Conservation (phyloP, 2,113 vertebrate species). For the Tamias sibiricus region DNA sequence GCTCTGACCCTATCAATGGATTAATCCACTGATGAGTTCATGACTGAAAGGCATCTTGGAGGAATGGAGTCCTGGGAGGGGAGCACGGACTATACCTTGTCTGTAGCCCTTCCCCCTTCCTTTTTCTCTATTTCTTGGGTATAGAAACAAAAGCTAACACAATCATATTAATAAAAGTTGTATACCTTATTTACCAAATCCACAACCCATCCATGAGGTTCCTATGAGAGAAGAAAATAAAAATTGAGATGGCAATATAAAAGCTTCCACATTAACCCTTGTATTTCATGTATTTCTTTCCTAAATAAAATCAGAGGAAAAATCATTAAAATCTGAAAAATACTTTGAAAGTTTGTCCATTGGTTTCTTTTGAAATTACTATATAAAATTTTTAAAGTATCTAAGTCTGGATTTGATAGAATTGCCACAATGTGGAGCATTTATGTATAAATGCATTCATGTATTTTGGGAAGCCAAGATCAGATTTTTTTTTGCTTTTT, state of each 20-base stretch:
- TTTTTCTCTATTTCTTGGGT: too few relatives aligned
- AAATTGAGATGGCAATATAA: conserved; percentile 54
- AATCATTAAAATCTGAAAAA: conserved; percentile 31
- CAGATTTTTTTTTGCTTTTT: not conserved
- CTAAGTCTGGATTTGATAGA: not conserved
- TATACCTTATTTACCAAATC: conserved; percentile 98
- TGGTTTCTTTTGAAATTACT: not conserved
- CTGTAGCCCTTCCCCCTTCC: not conserved
- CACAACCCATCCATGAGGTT: conserved; percentile 99
- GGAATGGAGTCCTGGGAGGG: not conserved
- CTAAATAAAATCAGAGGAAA: not conserved
- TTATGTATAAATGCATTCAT: not conserved
- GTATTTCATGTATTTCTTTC: not conserved
- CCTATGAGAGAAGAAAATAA: conserved; percentile 85
- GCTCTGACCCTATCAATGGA: not conserved
- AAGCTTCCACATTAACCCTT: not conserved
- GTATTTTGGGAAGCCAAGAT: not conserved
- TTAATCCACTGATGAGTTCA: not conserved
- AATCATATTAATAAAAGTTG: conserved; percentile 57
- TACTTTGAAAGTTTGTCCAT: not conserved
- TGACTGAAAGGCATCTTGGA: not conserved
- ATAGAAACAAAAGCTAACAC: not conserved
- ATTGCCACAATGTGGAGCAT: not conserved
- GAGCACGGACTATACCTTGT: not conserved
- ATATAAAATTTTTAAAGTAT: not conserved